Evolutionary conservation across 2,113 vertebrate species (phyloP).

Genomic region (Mellivora capensis): DNA sequence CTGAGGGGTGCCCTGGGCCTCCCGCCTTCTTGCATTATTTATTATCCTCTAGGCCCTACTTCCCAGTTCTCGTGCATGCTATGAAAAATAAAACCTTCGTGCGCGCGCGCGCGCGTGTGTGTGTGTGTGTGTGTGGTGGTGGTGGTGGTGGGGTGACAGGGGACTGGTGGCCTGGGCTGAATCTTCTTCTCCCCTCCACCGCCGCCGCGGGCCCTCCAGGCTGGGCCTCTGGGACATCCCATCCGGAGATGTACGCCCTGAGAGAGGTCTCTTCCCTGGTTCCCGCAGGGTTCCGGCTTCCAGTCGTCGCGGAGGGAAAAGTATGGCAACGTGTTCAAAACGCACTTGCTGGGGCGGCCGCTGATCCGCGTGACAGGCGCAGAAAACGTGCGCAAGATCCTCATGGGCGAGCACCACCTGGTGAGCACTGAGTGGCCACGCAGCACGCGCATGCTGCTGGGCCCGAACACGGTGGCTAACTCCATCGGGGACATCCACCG

Average conservation of each 20-base stretch:
- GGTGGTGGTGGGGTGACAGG: no score
- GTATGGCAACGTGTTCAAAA: constrained; percentile 97
- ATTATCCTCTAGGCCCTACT: constrained; percentile 37
- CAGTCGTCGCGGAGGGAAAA: constrained; percentile 82
- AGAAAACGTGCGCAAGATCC: constrained; percentile 94
- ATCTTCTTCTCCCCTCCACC: neutral
- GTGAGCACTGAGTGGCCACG: constrained; percentile 97
- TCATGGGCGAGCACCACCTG: constrained; percentile 97
- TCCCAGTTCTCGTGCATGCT: neutral
- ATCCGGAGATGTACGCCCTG: neutral
- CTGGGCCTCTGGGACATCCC: neutral
- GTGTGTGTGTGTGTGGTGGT: neutral
- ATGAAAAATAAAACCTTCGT: constrained; percentile 56
- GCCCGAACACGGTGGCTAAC: constrained; percentile 95
- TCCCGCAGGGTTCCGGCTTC: constrained; percentile 70
- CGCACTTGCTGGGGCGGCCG: constrained; percentile 94
- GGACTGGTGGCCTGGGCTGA: neutral
- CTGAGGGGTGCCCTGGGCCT: constrained; percentile 32
- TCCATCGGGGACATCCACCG: constrained; percentile 98
- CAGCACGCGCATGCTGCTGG: constrained; percentile 93
- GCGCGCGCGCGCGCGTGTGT: neutral
- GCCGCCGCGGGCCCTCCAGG: neutral
- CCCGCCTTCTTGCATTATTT: constrained; percentile 40
- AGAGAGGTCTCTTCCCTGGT: neutral
- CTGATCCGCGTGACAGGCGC: constrained; percentile 95